These are phyloP conservation scores for Sebastolobus altivelis DNA, from an alignment of 2,797 vertebrate species.

Conservation along the genomic window DNA sequence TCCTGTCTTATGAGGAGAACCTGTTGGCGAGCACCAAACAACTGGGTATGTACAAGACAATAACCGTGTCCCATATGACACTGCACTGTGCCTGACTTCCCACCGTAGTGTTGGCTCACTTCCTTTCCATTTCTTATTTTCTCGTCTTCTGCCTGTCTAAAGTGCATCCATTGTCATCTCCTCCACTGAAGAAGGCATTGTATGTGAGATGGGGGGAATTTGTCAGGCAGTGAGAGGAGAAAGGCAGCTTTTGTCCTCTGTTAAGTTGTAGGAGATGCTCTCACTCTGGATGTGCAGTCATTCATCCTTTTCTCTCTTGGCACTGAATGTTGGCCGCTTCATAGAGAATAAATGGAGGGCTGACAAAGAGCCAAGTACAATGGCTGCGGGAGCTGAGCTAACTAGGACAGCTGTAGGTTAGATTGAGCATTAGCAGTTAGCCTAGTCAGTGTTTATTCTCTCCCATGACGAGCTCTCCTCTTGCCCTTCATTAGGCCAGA, in stretches of 20 bases:
- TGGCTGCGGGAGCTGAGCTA: conserved; percentile 59
- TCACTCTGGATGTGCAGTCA: conserved; percentile 60
- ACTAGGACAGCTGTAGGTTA: conserved; percentile 76
- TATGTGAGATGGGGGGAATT: conserved; percentile 46
- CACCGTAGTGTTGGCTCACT: conserved; percentile 21
- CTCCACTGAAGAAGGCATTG: conserved; percentile 46
- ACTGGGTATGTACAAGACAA: conserved; percentile 85
- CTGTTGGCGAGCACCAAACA: conserved; percentile 95
- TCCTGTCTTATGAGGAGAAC: conserved; percentile 96
- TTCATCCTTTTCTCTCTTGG: conserved; percentile 63
- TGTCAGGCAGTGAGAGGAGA: conserved; percentile 49
- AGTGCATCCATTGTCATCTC: conserved; percentile 47
- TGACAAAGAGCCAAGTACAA: conserved; percentile 64
- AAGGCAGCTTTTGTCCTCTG: conserved; percentile 69
- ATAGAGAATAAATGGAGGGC: conserved; percentile 60
- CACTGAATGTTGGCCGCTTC: conserved; percentile 50
- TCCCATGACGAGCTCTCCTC: conserved; percentile 70
- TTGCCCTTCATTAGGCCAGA: conserved; percentile 81
- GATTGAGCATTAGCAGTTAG: conserved; percentile 74
- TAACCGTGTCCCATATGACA: conserved; percentile 6
- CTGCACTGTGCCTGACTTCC: neutral
- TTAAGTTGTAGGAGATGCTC: conserved; percentile 61
- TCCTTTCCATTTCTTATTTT: conserved; percentile 34
- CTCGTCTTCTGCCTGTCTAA: conserved; percentile 38
- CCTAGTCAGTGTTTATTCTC: conserved; percentile 73